Percentiles rank a stretch among this genome's conserved stretches.
Conservation (phyloP, 2,113 vertebrate species). For the Sylvietta virens region DNA sequence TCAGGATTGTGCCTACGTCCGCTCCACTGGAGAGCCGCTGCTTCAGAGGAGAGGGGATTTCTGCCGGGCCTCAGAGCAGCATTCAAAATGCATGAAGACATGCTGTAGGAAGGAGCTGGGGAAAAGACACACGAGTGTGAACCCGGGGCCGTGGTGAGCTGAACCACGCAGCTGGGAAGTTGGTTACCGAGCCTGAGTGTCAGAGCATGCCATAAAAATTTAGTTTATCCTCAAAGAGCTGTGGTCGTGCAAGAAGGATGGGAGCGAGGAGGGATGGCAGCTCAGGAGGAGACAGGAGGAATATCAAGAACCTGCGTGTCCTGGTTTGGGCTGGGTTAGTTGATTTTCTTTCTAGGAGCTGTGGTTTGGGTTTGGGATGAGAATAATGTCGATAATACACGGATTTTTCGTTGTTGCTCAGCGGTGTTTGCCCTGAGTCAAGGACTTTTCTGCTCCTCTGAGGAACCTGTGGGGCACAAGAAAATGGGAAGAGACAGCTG, state of each 20-base stretch:
- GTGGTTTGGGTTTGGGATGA: not conserved
- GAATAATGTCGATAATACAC: not conserved
- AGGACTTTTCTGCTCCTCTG: not conserved
- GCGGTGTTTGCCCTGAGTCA: not conserved
- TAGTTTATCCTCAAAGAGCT: slow-evolving; percentile 12
- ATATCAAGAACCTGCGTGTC: not conserved
- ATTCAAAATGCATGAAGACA: slow-evolving; percentile 28
- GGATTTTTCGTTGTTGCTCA: not conserved
- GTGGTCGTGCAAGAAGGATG: not conserved
- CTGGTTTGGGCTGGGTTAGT: not conserved
- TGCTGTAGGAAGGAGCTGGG: not conserved
- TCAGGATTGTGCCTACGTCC: rapidly evolving
- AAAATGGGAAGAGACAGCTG: not conserved
- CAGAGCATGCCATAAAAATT: slow-evolving; percentile 20
- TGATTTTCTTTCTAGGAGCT: not conserved
- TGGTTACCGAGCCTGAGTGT: not conserved
- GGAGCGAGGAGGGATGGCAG: not conserved
- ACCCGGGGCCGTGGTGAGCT: not conserved
- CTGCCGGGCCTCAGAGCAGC: not conserved
- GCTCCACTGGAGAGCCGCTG: not conserved
- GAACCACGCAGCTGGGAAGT: not conserved
- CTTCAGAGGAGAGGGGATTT: not conserved
- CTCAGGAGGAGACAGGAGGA: not conserved
- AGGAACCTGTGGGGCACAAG: not conserved
- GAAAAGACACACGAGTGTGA: not conserved